Percentiles rank a stretch among this genome's conserved stretches.
These are phyloP conservation scores for Vanessa cardui DNA, from an alignment of 2,888 invertebrate genomes.

Conservation along the genomic window DNA sequence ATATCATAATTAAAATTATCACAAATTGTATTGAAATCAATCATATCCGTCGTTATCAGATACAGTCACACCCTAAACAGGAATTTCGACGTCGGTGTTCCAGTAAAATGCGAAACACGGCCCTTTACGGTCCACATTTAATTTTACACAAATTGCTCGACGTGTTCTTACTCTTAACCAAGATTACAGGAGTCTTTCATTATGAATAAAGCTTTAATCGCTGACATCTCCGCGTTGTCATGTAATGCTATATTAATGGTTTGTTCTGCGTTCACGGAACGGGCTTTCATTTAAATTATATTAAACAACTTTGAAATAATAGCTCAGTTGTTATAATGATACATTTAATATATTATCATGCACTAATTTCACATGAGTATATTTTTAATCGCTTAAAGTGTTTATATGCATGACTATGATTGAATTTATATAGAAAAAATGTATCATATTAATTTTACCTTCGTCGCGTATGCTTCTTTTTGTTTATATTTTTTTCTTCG, in stretches of 20 bases:
- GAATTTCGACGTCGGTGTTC: conserved; percentile 22
- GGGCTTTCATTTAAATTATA: conserved; percentile 1
- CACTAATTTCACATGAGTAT: too few species aligned
- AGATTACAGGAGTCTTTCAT: conserved; percentile 46
- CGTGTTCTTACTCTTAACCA: conserved; percentile 42
- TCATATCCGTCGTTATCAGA: neutral
- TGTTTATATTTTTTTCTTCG: too few species aligned
- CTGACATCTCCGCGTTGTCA: conserved; percentile 18
- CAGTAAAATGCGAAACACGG: conserved; percentile 42
- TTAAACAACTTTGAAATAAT: too few species aligned
- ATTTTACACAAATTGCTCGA: conserved; percentile 47
- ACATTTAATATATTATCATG: too few species aligned
- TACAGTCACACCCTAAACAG: neutral
- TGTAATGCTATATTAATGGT: conserved; percentile 24
- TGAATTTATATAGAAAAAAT: too few species aligned
- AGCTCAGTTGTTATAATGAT: too few species aligned
- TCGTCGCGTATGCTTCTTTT: too few species aligned
- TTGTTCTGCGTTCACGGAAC: conserved; percentile 14
- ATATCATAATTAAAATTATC: neutral
- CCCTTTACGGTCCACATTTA: conserved; percentile 45
- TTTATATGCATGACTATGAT: too few species aligned
- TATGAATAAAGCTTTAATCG: conserved; percentile 39
- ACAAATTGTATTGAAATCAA: neutral
- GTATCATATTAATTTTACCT: too few species aligned
- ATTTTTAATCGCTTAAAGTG: too few species aligned